phyloP scores from a whole-genome alignment of 2,888 invertebrate species.

The Apodemia zela region DNA sequence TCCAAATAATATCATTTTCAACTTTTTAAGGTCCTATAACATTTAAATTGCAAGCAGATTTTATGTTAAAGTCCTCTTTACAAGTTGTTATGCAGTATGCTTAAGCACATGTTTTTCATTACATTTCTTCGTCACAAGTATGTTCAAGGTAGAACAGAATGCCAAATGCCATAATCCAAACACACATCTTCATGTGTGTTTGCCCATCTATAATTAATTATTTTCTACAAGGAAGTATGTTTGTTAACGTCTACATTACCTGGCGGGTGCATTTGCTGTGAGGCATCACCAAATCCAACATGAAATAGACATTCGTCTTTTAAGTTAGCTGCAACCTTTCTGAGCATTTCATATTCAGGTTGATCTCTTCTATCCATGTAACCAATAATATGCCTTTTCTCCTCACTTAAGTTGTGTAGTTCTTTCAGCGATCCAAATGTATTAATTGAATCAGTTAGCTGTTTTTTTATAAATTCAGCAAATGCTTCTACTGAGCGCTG shows the following conservation, averaged over 20 bases:
- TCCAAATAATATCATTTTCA: too few species aligned
- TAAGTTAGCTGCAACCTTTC: slow-evolving; percentile 90
- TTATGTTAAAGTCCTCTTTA: too few species aligned
- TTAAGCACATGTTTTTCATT: too few species aligned
- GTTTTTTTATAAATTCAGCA: slow-evolving; percentile 91
- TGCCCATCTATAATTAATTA: background rate
- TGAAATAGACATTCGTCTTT: slow-evolving; percentile 98
- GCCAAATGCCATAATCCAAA: too few species aligned
- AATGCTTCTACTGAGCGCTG: slow-evolving; percentile 95
- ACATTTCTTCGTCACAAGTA: too few species aligned
- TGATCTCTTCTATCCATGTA: slow-evolving; percentile 92
- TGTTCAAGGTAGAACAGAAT: too few species aligned
- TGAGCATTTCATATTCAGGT: slow-evolving; percentile 89
- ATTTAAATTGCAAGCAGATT: too few species aligned
- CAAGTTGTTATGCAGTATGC: too few species aligned
- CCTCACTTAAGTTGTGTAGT: slow-evolving; percentile 87
- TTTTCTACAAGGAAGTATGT: background rate
- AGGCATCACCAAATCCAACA: slow-evolving; percentile 92
- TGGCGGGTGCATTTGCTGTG: slow-evolving; percentile 91
- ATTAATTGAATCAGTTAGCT: slow-evolving; percentile 91
- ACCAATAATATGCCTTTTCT: slow-evolving; percentile 92
- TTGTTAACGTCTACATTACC: slow-evolving; percentile 58
- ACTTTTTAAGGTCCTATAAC: too few species aligned
- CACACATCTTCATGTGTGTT: too few species aligned
- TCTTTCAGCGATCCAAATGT: slow-evolving; percentile 88